Base-by-base conservation (phyloP, 2,797 vertebrate genomes). In the Liparis tanakae region DNA sequence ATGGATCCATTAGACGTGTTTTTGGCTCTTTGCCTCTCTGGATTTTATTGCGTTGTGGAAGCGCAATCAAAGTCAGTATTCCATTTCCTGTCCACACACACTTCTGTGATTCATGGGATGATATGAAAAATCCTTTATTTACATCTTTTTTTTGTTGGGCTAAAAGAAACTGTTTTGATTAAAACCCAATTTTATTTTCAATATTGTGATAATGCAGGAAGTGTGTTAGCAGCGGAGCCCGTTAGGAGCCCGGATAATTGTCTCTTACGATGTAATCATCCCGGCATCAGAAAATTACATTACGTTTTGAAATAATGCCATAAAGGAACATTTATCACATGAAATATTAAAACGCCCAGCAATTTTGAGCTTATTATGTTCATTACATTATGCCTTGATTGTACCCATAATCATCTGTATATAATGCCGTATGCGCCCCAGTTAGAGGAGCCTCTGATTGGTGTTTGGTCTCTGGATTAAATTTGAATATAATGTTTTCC, bases 1-100 rank as follows among this genome's bases (percentile, higher is more conserved):
- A 56, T 34, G 54, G 67, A 60, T 71, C 66, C 62, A 64, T 75
- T 48, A 54, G 54, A 66, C 17, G 3, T 43, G 30, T 53, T 74
- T 69, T 74, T 65, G 55, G 41, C 41, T 70, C 10, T 53, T 37
- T 65, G 58, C 64, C 43, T 64, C 55, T 37, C 51, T 36, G 46
- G 41, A 41, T 71, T 65, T 61, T 54, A 82, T 80, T 67, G 57
- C 7, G n/a, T 4, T 67, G 18, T 37, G 34, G 37, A 59, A 43
- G 41, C 74, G 18, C n/a, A 66, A 67, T 43, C 33, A 18, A 15
- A 65, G 51, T 63, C 60, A 20, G 55, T 67, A 36, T 41, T 41
- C 44, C 6, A 62, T 77, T 72, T 78, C 70, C 59, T 56, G 48
- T 5, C 1, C 58, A 4, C 10, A 30, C 34, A 10, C 20, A 53